These are phyloP conservation scores for Colaptes auratus DNA, from an alignment of 2,113 vertebrate species.

Conservation along the genomic window DNA sequence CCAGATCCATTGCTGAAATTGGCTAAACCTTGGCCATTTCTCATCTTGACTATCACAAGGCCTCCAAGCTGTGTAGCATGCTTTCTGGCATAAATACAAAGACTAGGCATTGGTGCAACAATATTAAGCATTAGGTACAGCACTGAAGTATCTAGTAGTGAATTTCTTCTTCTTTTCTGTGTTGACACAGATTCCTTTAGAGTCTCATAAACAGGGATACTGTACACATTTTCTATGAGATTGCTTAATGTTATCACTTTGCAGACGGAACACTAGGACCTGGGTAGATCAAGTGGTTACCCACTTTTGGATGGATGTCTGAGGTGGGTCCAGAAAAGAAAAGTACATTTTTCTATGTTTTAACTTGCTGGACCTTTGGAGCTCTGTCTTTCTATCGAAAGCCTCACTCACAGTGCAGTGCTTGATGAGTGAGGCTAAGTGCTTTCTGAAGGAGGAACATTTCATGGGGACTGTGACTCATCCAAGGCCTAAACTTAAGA, in stretches of 20 bases:
- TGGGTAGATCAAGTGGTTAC: neutral
- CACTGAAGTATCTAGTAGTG: neutral
- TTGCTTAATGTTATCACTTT: neutral
- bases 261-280: neutral
- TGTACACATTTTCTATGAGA: neutral
- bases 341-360: neutral
- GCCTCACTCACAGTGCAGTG: no score
- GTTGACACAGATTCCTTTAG: neutral
- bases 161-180: neutral
- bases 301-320: neutral
- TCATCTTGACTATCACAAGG: conserved; percentile 23
- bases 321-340: neutral
- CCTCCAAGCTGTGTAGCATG: neutral
- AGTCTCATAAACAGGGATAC: neutral
- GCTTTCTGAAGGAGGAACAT: neutral
- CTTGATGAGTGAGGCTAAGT: neutral
- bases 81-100: neutral
- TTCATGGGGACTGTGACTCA: neutral
- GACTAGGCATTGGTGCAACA: neutral
- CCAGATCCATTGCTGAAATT: conserved; percentile 25
- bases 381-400: neutral
- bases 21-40: conserved; percentile 35
- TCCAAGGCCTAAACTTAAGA: neutral
- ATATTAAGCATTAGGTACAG: neutral
- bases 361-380: neutral